Base-by-base conservation (phyloP, 2,888 invertebrate species). In the Cactoblastis cactorum region DNA sequence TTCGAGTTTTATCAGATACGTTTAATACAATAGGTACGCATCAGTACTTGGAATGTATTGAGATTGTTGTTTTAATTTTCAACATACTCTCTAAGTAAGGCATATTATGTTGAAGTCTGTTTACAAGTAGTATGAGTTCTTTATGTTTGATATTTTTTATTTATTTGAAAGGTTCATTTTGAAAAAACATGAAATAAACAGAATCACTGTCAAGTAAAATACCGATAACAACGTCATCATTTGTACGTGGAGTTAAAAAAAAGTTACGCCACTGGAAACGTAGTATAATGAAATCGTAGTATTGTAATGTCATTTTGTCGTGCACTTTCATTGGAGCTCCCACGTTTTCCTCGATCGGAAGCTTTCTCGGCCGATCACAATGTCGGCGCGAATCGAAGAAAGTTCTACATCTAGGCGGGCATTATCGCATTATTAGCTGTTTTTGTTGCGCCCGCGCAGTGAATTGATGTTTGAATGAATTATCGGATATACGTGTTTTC, bases 311-410 rank as follows among this genome's bases (percentile, higher is more conserved):
- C 65, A 68, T 71, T 71, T 71, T 69, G 62, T 74, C 39, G 47
- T 47, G 65, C 74, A 79, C 82, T 83, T 84, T 86, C 83, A 74
- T 82, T 73, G 63, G 55, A 60, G 68, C 73, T 88, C 87, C 81
- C 87, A 88, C 87, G 87, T 84, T 87, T 85, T 85, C 80, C 80
- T 80, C 72, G 74, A 83, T 83, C 71, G 72, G 66, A 74, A 66
- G 81, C 83, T 83, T 85, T 86, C 86, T 78, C 80, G 74, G 67
- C 58, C 70, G 69, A 80, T 73, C 70, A 71, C 74, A 71, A 74
- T 78, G 75, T 81, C 72, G 61, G 69, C 63, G 69, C 65, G 69
- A 71, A 74, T 71, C 67, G 69, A 77, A 67, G 75, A 79, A 80
- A 78, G 74, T 78, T 65, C 63, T 18, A 28, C 15, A n/a, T 9